Conservation (phyloP, 2,888 invertebrate species). For the Hydropsyche betteni region DNA sequence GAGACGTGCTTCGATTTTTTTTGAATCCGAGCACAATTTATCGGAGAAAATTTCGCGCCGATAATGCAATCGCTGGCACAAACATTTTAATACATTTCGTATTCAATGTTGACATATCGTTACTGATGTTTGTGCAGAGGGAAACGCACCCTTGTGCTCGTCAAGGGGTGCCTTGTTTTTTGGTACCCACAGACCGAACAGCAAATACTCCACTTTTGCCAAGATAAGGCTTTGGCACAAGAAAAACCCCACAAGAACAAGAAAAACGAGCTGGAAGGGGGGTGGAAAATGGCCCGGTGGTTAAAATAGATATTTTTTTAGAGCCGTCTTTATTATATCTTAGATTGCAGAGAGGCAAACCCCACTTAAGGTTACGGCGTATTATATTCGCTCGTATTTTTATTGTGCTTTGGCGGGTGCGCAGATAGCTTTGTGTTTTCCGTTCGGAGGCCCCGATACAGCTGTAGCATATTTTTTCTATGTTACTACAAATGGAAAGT, state of each 20-base stretch:
- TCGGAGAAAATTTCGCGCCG: too few species aligned
- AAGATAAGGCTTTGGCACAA: conserved; percentile 13
- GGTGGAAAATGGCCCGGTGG: too few species aligned
- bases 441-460: background rate
- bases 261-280: conserved; percentile 19
- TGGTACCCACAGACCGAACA: background rate
- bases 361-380: conserved; percentile 35
- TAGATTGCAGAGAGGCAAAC: conserved; percentile 34
- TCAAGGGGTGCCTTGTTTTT: conserved; percentile 19
- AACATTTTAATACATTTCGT: too few species aligned
- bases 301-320: conserved; percentile 36
- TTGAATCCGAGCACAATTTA: too few species aligned
- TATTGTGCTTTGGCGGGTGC: conserved; percentile 27
- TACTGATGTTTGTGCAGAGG: too few species aligned
- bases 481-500: conserved; percentile 33
- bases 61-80: too few species aligned
- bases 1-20: too few species aligned
- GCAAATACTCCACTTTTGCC: conserved; percentile 9
- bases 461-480: conserved; percentile 15
- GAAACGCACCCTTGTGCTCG: background rate
- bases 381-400: conserved; percentile 36
- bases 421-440: conserved; percentile 24
- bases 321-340: conserved; percentile 40
- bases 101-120: too few species aligned
- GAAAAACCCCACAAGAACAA: background rate